Base-by-base conservation (phyloP, 2,113 vertebrate species). In the Mormyrus iriodes region DNA sequence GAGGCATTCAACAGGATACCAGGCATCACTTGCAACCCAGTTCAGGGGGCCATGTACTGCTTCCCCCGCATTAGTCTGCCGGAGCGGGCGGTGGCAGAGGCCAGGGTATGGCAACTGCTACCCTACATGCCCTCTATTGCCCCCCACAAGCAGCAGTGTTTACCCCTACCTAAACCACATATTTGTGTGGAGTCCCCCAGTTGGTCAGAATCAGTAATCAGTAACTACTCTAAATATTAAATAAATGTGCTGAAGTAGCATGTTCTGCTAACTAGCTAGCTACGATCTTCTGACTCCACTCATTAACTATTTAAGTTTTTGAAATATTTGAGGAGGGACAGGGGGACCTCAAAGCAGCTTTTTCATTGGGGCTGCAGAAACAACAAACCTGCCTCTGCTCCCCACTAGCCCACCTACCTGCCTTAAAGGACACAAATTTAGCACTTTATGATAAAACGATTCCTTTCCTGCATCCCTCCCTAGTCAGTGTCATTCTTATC, bases 11-110 rank as follows among this genome's bases (percentile, higher is more conserved):
- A 95, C 52, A 84, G 87, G 27, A 88, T 90, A 0, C 95, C 95
- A 0, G 97, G 97, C 1, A 96, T 97, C 91, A 90, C 0, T 83
- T 97, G 96, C 92, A 97, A 97, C 91, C 96, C 97, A 0, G 96
- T 97, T 76, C 97, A 97, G 90, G 97, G 97, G 0, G 97, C 97
- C 91, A 97, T 97, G 97, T 97, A 97, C 52, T 94, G 95, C 44
- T 97, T 97, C 90, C 97, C 96, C 0, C 90, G 93, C 0, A 93
- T 97, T 17, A 76, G 95, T 19, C 91, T 97, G 31, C 96, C 97
- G 0, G 92, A 92, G 0, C 91, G 93, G 0, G 96, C 96, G 0
- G 24, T 96, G 1, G 90, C 84, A 0, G 93, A 91, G 0, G 97
- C 97, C 1, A 27, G 96, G 96, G 96, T 97, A 82, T 3, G 46